Percentiles rank a stretch among this genome's conserved stretches.
Conservation (phyloP, 2,113 vertebrate species). For the Clarias batrachus region DNA sequence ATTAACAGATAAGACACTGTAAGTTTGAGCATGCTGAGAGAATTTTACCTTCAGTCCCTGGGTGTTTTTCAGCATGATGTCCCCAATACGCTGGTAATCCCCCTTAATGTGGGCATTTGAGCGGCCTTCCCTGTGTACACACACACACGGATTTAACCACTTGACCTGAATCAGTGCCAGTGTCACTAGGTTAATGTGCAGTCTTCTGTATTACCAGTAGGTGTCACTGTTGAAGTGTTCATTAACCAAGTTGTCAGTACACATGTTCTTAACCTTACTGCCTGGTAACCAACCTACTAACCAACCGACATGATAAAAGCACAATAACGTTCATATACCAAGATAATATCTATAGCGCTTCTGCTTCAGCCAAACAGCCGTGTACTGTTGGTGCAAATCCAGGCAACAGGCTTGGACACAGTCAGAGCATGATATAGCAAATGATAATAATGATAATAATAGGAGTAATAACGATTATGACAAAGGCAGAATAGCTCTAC, state of each 20-base stretch:
- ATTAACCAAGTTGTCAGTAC: background rate
- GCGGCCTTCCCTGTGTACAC: slow-evolving; percentile 84
- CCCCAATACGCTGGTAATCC: slow-evolving; percentile 93
- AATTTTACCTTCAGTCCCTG: slow-evolving; percentile 86
- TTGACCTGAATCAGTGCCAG: slow-evolving; percentile 9
- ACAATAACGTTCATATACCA: too few relatives aligned
- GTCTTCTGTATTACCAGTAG: slow-evolving; percentile 61
- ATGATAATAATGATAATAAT: background rate
- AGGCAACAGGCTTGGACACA: background rate
- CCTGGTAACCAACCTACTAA: background rate
- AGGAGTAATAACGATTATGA: background rate
- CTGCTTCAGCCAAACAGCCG: background rate
- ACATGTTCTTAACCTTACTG: background rate
- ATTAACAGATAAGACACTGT: background rate
- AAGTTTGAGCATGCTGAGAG: background rate
- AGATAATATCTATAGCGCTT: background rate
- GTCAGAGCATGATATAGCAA: background rate
- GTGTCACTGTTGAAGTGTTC: slow-evolving; percentile 53
- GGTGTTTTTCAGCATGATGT: slow-evolving; percentile 91
- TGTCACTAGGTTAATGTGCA: background rate
- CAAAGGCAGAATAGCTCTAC: background rate
- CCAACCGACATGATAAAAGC: background rate
- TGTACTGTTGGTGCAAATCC: background rate
- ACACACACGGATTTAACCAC: slow-evolving; percentile 14
- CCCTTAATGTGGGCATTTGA: slow-evolving; percentile 92